Evolutionary conservation across 2,888 invertebrate species (phyloP).

Genomic region (Watsonalla cultraria): DNA sequence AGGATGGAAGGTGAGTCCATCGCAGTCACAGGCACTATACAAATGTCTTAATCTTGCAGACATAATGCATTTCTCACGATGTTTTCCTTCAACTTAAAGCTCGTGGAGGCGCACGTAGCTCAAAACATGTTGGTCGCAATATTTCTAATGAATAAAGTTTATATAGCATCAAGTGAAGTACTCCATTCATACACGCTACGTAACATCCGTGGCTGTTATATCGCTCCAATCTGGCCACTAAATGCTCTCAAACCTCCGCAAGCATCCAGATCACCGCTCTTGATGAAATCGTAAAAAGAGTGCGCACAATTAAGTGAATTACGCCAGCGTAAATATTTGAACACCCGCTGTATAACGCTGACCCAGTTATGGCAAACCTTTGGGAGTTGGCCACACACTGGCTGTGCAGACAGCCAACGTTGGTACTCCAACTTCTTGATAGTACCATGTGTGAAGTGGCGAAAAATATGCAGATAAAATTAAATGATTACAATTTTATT

Average conservation of each 20-base stretch:
- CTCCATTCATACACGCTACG: neutral
- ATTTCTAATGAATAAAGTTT: no score
- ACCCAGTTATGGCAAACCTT: slow-evolving; percentile 14
- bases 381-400: slow-evolving; percentile 9
- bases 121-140: no score
- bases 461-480: neutral
- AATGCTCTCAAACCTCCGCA: neutral
- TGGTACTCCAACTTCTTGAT: neutral
- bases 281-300: slow-evolving; percentile 3
- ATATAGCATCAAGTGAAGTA: no score
- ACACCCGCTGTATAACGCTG: slow-evolving; percentile 3
- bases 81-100: no score
- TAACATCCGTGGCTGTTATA: no score
- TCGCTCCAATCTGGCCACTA: neutral
- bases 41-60: no score
- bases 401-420: neutral
- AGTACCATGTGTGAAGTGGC: neutral
- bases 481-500: no score
- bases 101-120: no score
- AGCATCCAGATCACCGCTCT: neutral
- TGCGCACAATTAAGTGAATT: slow-evolving; percentile 20
- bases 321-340: slow-evolving; percentile 24
- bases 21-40: no score
- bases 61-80: no score
- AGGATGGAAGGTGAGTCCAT: no score